A percentile compares a stretch with the other conserved stretches of the same genome.
phyloP scores from a whole-genome alignment of 2,797 vertebrate species.

The Gephyroberyx darwinii region DNA sequence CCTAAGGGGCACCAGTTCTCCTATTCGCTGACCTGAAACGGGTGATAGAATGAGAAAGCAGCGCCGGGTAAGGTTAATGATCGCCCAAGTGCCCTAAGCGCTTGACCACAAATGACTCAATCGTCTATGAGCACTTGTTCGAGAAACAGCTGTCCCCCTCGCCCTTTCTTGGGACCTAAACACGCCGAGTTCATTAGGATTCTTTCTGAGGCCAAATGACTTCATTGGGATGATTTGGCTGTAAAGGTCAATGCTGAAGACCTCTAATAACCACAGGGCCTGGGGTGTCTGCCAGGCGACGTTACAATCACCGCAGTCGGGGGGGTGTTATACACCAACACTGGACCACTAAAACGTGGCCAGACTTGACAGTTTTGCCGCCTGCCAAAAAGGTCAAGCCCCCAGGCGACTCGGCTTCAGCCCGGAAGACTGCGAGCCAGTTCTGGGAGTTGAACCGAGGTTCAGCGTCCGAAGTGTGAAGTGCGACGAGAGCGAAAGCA shows the following conservation, averaged over 20 bases:
- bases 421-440: constrained; percentile 61
- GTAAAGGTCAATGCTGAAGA: constrained; percentile 76
- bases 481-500: constrained; percentile 43
- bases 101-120: constrained; percentile 44
- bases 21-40: constrained; percentile 55
- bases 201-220: constrained; percentile 62
- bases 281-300: constrained; percentile 66
- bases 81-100: constrained; percentile 36
- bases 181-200: constrained; percentile 67
- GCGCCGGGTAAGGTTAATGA: constrained; percentile 61
- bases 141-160: constrained; percentile 26
- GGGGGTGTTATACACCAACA: constrained; percentile 60
- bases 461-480: constrained; percentile 71
- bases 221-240: constrained; percentile 67
- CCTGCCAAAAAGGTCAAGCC: constrained; percentile 76
- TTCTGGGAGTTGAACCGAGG: constrained; percentile 67
- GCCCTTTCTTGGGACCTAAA: constrained; percentile 28
- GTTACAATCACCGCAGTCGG: constrained; percentile 69
- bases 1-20: constrained; percentile 32
- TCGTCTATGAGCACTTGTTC: constrained; percentile 33
- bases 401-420: constrained; percentile 65
- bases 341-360: constrained; percentile 68
- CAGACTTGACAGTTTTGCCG: constrained; percentile 72
- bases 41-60: constrained; percentile 35
- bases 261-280: constrained; percentile 69